Evolutionary conservation across 1,140 invertebrate genomes (phyloP).

Genomic region (Drosophila mojavensis): DNA sequence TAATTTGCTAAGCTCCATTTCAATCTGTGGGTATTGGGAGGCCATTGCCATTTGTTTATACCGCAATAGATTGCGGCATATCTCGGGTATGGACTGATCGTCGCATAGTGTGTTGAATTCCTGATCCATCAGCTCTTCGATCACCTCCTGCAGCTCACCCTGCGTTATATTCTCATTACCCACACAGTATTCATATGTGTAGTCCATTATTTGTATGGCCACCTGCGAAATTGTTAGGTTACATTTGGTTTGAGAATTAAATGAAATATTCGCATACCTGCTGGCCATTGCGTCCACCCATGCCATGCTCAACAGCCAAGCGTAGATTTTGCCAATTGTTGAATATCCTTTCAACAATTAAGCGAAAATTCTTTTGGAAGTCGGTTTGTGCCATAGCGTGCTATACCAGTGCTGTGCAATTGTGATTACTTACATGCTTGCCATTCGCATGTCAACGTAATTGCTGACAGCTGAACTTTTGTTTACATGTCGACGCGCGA

Average conservation of each 20-base stretch:
- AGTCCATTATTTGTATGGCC: constrained; percentile 86
- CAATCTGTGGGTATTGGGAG: constrained; percentile 77
- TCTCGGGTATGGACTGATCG: constrained; percentile 86
- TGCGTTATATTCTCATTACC: constrained; percentile 85
- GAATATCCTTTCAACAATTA: constrained; percentile 86
- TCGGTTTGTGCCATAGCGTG: constrained; percentile 70
- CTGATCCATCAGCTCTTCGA: constrained; percentile 88
- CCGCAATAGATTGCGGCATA: constrained; percentile 84
- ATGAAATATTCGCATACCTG: constrained; percentile 79
- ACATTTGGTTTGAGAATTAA: constrained; percentile 18
- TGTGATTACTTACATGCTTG: background rate
- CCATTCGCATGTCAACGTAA: constrained; percentile 31
- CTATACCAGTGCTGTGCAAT: constrained; percentile 39
- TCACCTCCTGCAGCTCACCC: constrained; percentile 86
- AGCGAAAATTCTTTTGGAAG: constrained; percentile 84
- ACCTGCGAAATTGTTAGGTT: constrained; percentile 83
- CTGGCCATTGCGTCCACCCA: constrained; percentile 87
- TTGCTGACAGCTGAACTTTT: constrained; percentile 33
- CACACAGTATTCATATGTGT: constrained; percentile 86
- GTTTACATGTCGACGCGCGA: constrained; percentile 56
- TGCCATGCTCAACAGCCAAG: constrained; percentile 88
- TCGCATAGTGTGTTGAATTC: constrained; percentile 88
- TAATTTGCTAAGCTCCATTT: constrained; percentile 79
- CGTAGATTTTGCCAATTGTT: constrained; percentile 88
- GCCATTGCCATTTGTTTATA: constrained; percentile 84